Percentiles rank a stretch among this genome's conserved stretches.
Evolutionary conservation across 2,797 vertebrate genomes (phyloP).

Genomic region (Chromobotia macracanthus): DNA sequence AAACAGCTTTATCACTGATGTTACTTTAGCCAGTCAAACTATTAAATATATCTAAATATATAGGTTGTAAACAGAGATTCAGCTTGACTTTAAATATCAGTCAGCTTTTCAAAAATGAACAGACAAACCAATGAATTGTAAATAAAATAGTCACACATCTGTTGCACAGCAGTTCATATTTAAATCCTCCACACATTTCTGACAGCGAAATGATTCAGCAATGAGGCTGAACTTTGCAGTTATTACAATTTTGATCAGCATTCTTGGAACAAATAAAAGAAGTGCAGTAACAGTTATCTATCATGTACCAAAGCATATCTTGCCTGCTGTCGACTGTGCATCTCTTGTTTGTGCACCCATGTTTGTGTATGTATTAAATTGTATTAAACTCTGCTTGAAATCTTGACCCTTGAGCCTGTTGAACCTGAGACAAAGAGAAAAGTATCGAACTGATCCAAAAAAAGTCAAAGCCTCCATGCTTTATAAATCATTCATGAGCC

Average conservation of each 20-base stretch:
- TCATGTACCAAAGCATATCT: constrained; percentile 4
- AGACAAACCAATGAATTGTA: background rate
- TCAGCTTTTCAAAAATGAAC: background rate
- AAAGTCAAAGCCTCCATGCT: constrained; percentile 24
- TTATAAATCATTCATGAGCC: constrained; percentile 41
- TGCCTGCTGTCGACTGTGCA: background rate
- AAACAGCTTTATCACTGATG: no score
- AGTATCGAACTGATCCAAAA: constrained; percentile 33
- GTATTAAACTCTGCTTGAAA: constrained; percentile 19
- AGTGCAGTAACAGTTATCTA: background rate
- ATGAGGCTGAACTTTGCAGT: background rate
- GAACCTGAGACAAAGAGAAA: constrained; percentile 21
- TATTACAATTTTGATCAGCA: no score
- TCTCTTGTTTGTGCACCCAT: background rate
- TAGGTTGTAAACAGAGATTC: no score
- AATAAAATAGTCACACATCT: background rate
- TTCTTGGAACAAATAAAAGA: background rate
- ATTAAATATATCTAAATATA: no score
- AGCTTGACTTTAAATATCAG: background rate
- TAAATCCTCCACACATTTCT: background rate
- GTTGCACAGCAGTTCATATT: background rate
- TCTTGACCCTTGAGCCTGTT: constrained; percentile 26
- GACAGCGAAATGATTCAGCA: background rate
- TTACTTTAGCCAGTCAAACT: no score
- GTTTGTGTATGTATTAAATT: constrained; percentile 15